Evolutionary conservation across 2,113 vertebrate genomes (phyloP).

Genomic region (Phasianus colchicus): DNA sequence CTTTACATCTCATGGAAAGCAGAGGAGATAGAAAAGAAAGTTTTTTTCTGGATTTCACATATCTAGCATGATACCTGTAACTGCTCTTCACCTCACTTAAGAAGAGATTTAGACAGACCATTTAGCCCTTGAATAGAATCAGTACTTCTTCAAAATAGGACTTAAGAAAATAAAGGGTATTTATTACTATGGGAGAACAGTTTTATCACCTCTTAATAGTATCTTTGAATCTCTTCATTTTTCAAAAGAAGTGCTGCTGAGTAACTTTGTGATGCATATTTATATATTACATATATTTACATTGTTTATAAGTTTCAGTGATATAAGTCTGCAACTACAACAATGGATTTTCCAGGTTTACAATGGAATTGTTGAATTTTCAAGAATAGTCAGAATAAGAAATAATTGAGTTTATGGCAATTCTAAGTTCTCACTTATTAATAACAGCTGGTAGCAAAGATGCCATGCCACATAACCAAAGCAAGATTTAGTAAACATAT

Average conservation of each 20-base stretch:
- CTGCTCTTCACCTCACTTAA: not conserved
- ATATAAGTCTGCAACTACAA: not conserved
- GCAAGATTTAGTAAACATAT: not conserved
- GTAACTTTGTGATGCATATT: not conserved
- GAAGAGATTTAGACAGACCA: not conserved
- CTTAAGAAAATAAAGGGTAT: not conserved
- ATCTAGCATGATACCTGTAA: not conserved
- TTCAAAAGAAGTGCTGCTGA: not conserved
- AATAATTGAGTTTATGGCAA: not conserved
- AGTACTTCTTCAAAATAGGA: not conserved
- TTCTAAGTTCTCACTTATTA: not conserved
- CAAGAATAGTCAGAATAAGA: not conserved
- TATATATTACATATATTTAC: not conserved
- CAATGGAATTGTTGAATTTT: not conserved
- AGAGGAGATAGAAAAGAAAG: not conserved
- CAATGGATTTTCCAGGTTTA: not conserved
- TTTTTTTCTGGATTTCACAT: not conserved
- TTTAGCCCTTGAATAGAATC: not conserved
- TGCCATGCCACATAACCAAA: not conserved
- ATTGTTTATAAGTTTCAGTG: not conserved
- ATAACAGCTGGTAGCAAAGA: not conserved
- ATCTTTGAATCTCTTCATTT: not conserved
- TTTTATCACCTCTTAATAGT: not conserved
- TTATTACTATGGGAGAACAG: not conserved
- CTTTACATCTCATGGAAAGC: not conserved